phyloP scores from a whole-genome alignment of 1,140 invertebrate species.

The Subanguina moxae region DNA sequence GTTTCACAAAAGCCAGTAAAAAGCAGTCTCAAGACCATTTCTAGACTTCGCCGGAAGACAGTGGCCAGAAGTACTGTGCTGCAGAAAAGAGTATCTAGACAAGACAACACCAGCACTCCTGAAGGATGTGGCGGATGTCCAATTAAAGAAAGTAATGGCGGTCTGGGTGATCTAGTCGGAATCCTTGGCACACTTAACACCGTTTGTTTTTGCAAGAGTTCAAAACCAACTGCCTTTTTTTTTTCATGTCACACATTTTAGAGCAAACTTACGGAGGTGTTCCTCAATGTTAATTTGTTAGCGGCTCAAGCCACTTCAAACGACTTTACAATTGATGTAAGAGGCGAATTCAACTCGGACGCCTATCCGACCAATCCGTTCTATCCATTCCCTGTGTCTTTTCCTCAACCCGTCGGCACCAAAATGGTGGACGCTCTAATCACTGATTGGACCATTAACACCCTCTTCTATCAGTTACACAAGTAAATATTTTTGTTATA shows the following conservation, averaged over 20 bases:
- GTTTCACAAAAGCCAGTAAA: not conserved
- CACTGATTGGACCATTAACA: conserved; percentile 49
- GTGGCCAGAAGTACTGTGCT: not conserved
- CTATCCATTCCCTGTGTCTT: conserved; percentile 44
- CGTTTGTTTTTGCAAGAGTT: not conserved
- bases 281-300: conserved; percentile 39
- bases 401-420: conserved; percentile 31
- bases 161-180: too few species aligned
- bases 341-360: conserved; percentile 42
- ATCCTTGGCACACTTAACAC: not conserved
- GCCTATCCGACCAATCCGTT: conserved; percentile 43
- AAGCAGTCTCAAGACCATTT: not conserved
- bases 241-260: not conserved
- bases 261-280: conserved; percentile 35
- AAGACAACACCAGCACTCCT: not conserved
- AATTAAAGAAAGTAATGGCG: too few species aligned
- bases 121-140: not conserved
- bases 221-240: too few species aligned
- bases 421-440: conserved; percentile 49
- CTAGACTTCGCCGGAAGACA: not conserved
- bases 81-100: not conserved
- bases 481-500: conserved; percentile 5
- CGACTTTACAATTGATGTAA: conserved; percentile 47
- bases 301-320: conserved; percentile 45
- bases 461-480: conserved; percentile 46